Base-by-base conservation (phyloP, 2,797 vertebrate species). In the Spondyliosoma cantharus region DNA sequence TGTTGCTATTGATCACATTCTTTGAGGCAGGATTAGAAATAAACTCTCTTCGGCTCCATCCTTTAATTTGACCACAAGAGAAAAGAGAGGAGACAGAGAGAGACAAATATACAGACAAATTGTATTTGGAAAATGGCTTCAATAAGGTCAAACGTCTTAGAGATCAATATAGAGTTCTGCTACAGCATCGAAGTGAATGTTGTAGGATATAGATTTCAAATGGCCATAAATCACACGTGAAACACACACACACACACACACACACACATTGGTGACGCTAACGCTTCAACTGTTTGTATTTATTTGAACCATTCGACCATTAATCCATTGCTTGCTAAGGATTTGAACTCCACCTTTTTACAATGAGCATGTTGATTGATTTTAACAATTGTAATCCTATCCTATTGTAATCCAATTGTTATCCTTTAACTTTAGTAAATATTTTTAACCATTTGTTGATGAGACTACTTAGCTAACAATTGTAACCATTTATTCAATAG, bases 71-170 rank as follows among this genome's bases (percentile, higher is more conserved):
- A 60, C 13, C 32, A 54, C 7, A 29, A 17, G 22, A 54, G 25
- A 59, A 54, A 19, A 13, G 58, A 37, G 42, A 24, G 14, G 59
- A 73, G 43, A 57, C 43, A 16, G 16, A 43, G 17, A 29, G 13
- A 54, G 32, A 20, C n/a, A 66, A 25, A n/a, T 22, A 32, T 7
- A 24, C 19, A n/a, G 57, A 61, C 24, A 69, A 43, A 75, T 17
- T 15, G 22, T 27, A 32, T 32, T 43, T 9, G 6, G 1, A 22
- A 22, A 60, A 60, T 24, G 7, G 5, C 43, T 54, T 48, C 2
- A 58, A 43, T 27, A 14, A 48, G 74, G 45, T 82, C 50, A 63
- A 9, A 27, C 17, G 19, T 20, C 46, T 63, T 70, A 56, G 17
- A 43, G 43, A 58, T 53, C 3, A 48, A 61, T 14, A n/a, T 3